Evolutionary conservation across 2,888 invertebrate genomes (phyloP), one percentile per base, ranked within the genome.

Genomic region (Eugnorisma glareosa): DNA sequence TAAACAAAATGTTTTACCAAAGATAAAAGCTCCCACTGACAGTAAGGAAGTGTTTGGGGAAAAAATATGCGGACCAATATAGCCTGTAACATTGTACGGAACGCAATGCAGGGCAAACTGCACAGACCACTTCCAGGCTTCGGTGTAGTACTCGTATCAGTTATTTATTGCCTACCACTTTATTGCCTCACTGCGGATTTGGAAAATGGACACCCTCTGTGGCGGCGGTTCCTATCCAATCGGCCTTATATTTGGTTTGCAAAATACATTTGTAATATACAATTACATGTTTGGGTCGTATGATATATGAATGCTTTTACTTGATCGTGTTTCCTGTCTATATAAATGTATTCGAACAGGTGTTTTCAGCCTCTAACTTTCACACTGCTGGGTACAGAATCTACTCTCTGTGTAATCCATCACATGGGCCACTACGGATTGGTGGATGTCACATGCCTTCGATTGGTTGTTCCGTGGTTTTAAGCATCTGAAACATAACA

Each of bases 111-210:
- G 61, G 79, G 89, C 88, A 85, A 91, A 89, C 90, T 92, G 90
- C 89, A 91, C 89, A 86, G 85, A 88, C 88, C 88, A 92, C 91
- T 90, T 90, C 84, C 90, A 90, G 88, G 85, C 86, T 85, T 79
- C 80, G 83, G 84, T 83, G 91, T 89, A 90, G 90, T 92, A n/a
- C n/a, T n/a, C n/a, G n/a, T n/a, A 92, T 93, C 92, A 89, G 93
- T 93, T 94, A 93, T 94, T 94, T 93, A 93, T 88, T 83, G 74
- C 85, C 81, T 82, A 87, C 88, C 89, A 88, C 84, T 88, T 88
- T 88, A 87, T 91, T 86, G 89, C 88, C 80, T 85, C 85, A 81
- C 86, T 89, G 89, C 88, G 90, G 89, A 87, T 89, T 87, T 88
- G 81, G 89, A 85, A 80, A 88, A 86, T 84, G 84, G 89, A 88